Evolutionary conservation across 2,888 invertebrate genomes (phyloP).

Genomic region (Volucella inanis): DNA sequence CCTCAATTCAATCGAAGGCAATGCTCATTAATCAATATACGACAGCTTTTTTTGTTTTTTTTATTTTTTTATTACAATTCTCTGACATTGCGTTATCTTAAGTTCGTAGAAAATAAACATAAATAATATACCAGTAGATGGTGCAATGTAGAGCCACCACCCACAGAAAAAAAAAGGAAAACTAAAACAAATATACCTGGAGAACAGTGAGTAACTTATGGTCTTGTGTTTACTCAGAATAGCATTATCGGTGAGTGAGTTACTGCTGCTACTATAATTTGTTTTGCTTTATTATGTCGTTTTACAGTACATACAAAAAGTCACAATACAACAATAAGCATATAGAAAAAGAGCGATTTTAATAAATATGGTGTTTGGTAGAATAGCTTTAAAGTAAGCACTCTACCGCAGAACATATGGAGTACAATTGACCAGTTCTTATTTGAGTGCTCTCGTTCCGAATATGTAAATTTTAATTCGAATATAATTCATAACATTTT

Average conservation of each 20-base stretch:
- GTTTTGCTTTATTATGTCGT: slow-evolving; percentile 28
- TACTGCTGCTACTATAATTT: slow-evolving; percentile 52
- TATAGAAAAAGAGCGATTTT: too few species aligned
- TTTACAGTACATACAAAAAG: slow-evolving; percentile 31
- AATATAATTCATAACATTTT: too few species aligned
- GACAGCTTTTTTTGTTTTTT: slow-evolving; percentile 27
- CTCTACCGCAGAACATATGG: too few species aligned
- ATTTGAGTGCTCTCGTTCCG: too few species aligned
- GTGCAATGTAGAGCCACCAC: slow-evolving; percentile 35
- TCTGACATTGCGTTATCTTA: slow-evolving; percentile 56
- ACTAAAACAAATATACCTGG: slow-evolving; percentile 37
- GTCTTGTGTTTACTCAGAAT: slow-evolving; percentile 51
- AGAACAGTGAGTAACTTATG: slow-evolving; percentile 45
- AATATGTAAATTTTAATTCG: too few species aligned
- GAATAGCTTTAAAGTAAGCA: too few species aligned
- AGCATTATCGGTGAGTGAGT: slow-evolving; percentile 42
- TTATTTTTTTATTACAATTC: slow-evolving; percentile 30
- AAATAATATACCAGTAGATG: slow-evolving; percentile 53
- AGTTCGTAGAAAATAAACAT: slow-evolving; percentile 59
- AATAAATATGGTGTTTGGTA: too few species aligned
- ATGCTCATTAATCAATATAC: slow-evolving; percentile 61
- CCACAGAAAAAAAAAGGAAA: background rate
- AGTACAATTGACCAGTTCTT: too few species aligned
- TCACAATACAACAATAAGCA: background rate
- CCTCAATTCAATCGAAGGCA: slow-evolving; percentile 56